These are phyloP conservation scores for Drosophila trapezifrons DNA, from an alignment of 1,140 invertebrate genomes.

Conservation along the genomic window DNA sequence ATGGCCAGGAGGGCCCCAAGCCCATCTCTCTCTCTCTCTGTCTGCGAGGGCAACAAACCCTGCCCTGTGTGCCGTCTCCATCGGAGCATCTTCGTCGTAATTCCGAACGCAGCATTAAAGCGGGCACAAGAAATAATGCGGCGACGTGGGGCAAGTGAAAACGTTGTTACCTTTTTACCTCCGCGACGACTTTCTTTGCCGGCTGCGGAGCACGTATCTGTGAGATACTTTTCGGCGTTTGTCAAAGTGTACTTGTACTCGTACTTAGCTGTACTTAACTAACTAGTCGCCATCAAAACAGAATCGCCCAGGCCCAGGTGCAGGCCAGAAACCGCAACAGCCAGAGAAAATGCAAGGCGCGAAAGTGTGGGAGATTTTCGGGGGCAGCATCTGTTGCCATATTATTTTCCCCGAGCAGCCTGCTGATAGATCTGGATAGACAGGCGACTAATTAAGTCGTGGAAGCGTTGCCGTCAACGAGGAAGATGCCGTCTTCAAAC, in stretches of 20 bases:
- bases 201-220: slow-evolving; percentile 50
- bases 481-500: slow-evolving; percentile 25
- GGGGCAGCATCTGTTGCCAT: slow-evolving; percentile 54
- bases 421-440: slow-evolving; percentile 57
- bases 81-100: slow-evolving; percentile 70
- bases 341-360: slow-evolving; percentile 35
- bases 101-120: slow-evolving; percentile 66
- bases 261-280: slow-evolving; percentile 11
- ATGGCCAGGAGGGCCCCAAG: slow-evolving; percentile 52
- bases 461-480: slow-evolving; percentile 28
- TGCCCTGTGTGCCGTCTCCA: slow-evolving; percentile 32
- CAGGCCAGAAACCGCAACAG: slow-evolving; percentile 15
- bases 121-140: slow-evolving; percentile 50
- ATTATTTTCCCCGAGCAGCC: slow-evolving; percentile 14
- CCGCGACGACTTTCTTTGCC: slow-evolving; percentile 62
- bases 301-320: slow-evolving; percentile 8
- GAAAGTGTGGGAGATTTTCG: slow-evolving; percentile 70
- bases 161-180: slow-evolving; percentile 74
- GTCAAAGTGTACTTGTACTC: slow-evolving; percentile 59
- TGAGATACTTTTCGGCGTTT: slow-evolving; percentile 68
- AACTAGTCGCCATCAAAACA: slow-evolving; percentile 31
- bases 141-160: slow-evolving; percentile 74
- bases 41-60: slow-evolving; percentile 63
- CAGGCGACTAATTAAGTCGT: slow-evolving; percentile 63
- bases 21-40: slow-evolving; percentile 1